Base-by-base conservation (phyloP, 2,888 invertebrate genomes). In the Trypoxylon attenuatum region DNA sequence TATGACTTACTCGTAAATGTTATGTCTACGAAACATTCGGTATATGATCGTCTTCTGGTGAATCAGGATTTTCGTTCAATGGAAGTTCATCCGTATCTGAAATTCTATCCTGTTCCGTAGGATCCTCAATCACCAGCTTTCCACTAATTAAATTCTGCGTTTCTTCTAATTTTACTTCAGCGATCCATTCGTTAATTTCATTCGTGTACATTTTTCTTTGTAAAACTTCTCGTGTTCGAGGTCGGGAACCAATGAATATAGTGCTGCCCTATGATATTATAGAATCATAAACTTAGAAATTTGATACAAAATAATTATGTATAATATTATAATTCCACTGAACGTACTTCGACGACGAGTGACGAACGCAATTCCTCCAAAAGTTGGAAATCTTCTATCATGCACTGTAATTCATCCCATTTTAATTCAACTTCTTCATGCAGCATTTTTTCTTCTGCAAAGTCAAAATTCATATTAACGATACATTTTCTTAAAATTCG, bases 201-300 rank as follows among this genome's bases (percentile, higher is more conserved):
- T 89, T 84, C 66, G 91, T 91, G 84, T 94, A 94, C 94, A 94
- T 94, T 78, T 92, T 89, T 71, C 91, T 88, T 82, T 94, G 94
- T 18, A 94, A 88, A 8, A 94, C 93, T 81, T 94, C 94, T 78
- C 93, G 90, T 33, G 93, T 94, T 45, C 94, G 88, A 2, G 93
- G 92, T 53, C 94, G 88, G n/a, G 92, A 91, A 0, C 94, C 94
- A 45, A 93, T 90, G 82, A 93, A 94, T 4, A 91, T 89, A n/a
- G 92, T 90, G n/a, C 87, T 88, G 5, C 89, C 90, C 89, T 90
- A 5, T 10, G 25, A 25, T 25, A 5, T 5, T 25, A 25, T 62
- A 13, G 56, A 15, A 13, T 33, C 6, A 33, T 22, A n/a, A 33
- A 16, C 2, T 39, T 15, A 13, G 29, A 19, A 16, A 51, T 33